Evolutionary conservation across 2,797 vertebrate genomes (phyloP), one percentile per base, ranked within the genome.

Genomic region (Micropoecilia bifurca): DNA sequence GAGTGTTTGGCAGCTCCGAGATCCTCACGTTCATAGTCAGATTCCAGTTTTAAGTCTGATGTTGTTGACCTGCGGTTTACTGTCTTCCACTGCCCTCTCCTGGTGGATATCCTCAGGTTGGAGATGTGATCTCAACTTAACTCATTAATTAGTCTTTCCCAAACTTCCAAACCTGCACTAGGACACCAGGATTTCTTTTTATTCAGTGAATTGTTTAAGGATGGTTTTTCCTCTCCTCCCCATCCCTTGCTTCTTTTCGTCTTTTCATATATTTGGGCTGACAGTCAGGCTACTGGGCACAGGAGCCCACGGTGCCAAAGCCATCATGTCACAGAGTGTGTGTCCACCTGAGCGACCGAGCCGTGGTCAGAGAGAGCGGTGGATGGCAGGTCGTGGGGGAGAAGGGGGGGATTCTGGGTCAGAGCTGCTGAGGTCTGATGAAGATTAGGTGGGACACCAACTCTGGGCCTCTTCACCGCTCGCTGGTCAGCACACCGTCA

Each of bases 71-170:
- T 48, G 25, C 28, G 74, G 84, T 94, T 89, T 91, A 83, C 85
- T 92, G 90, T 89, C 82, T 87, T 84, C 88, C 90, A 78, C 93
- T 94, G 95, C 93, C 95, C 93, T 91, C 95, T 94, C 79, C 92
- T 95, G 95, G 94, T 81, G 86, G 78, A 55, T 71, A 53, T 75
- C 72, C 36, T 84, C 68, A 81, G 55, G 36, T 43, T 78, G 71
- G 77, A 73, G 61, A 47, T 0, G 7, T 48, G 50, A n/a, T 33
- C 8, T 68, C 48, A 59, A 4, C n/a, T 20, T 46, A 48, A 73
- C 22, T 20, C 36, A 13, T 73, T 39, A 39, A 47, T 16, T 3
- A 47, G 6, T 22, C 7, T 53, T 73, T 73, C 39, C 1, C 4
- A 48, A 39, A 50, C 47, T 16, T 28, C 47, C 16, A 47, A 72